These are phyloP conservation scores for Craniophora ligustri DNA, from an alignment of 2,888 invertebrate species.

Conservation along the genomic window DNA sequence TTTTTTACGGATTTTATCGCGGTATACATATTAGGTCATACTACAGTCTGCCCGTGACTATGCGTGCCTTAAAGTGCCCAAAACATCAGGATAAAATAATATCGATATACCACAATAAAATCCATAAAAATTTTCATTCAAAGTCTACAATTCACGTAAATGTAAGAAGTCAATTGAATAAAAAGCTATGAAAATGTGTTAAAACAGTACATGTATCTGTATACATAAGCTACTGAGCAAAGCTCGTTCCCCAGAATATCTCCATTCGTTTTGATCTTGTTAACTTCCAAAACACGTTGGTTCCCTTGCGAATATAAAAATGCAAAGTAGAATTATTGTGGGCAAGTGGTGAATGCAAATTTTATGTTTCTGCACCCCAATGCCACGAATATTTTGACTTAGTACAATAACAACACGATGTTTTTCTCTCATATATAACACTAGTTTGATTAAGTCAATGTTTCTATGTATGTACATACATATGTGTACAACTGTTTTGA, in stretches of 20 bases:
- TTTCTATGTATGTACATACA: conserved; percentile 29
- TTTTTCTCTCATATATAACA: conserved; percentile 25
- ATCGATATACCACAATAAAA: too few relatives aligned
- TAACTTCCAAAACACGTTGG: conserved; percentile 71
- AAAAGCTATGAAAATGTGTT: conserved; percentile 18
- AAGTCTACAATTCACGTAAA: too few relatives aligned
- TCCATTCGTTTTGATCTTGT: conserved; percentile 64
- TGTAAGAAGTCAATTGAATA: too few relatives aligned
- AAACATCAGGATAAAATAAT: too few relatives aligned
- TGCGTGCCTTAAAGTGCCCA: too few relatives aligned
- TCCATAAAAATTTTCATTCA: too few relatives aligned
- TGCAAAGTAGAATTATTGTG: conserved; percentile 67
- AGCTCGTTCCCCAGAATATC: conserved; percentile 52
- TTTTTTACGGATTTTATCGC: too few relatives aligned
- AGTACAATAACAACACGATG: conserved; percentile 32
- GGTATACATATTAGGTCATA: too few relatives aligned
- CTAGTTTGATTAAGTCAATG: conserved; percentile 6
- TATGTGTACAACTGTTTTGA: conserved; percentile 32
- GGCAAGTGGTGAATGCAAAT: conserved; percentile 73
- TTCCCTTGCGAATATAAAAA: conserved; percentile 71
- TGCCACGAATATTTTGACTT: conserved; percentile 47
- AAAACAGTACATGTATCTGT: conserved; percentile 25
- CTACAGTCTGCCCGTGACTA: too few relatives aligned
- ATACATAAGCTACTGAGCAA: conserved; percentile 29
- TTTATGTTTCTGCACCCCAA: conserved; percentile 59